Evolutionary conservation across 1,140 invertebrate species (phyloP).

Genomic region (Sycobia sp.): DNA sequence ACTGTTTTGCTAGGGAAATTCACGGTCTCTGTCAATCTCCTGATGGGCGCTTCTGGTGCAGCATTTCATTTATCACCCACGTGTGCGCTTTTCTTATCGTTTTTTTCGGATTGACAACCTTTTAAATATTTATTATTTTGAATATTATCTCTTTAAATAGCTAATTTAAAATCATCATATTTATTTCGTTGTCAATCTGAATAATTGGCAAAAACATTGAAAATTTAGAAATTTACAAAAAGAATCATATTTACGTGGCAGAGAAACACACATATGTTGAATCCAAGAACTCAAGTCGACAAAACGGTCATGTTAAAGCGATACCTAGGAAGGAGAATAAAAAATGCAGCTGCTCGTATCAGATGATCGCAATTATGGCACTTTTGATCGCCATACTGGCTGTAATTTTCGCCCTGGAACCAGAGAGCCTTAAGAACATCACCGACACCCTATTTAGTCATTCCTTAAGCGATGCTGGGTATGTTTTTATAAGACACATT

Average conservation of each 20-base stretch:
- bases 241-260: conserved; percentile 53
- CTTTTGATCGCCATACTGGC: conserved; percentile 53
- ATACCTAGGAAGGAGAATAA: conserved; percentile 48
- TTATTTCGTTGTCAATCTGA: conserved; percentile 16
- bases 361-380: conserved; percentile 51
- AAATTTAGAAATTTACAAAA: conserved; percentile 41
- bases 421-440: conserved; percentile 41
- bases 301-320: conserved; percentile 47
- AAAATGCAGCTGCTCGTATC: conserved; percentile 50
- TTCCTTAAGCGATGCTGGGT: conserved; percentile 56
- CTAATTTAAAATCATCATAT: background rate
- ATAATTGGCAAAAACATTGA: conserved; percentile 11
- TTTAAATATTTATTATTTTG: background rate
- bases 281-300: conserved; percentile 47
- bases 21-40: conserved; percentile 5
- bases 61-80: conserved; percentile 19
- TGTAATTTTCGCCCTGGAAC: conserved; percentile 56
- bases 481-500: conserved; percentile 42
- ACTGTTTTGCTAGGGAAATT: conserved; percentile 2
- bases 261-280: conserved; percentile 47
- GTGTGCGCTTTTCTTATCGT: conserved; percentile 6
- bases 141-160: conserved; percentile 9
- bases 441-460: conserved; percentile 53
- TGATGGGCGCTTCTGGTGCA: conserved; percentile 29
- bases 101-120: conserved; percentile 16